Conservation (phyloP, 2,113 vertebrate genomes). For the Crypturellus undulatus region DNA sequence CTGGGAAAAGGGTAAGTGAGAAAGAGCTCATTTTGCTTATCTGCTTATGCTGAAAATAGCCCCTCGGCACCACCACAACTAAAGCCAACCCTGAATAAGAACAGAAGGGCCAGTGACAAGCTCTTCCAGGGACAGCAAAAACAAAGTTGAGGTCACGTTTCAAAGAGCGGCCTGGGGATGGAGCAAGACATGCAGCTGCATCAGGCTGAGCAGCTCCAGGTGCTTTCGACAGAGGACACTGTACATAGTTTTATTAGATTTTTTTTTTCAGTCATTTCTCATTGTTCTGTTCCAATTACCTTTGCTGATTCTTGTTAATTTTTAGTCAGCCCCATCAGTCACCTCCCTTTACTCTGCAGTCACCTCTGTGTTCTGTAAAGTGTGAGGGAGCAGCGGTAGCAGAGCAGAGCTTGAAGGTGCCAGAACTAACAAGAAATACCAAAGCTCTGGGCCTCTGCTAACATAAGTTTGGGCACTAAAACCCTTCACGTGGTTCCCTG, state of each 20-base stretch:
- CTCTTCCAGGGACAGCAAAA: not conserved
- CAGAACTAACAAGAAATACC: not conserved
- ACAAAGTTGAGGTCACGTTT: not conserved
- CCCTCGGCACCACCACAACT: not conserved
- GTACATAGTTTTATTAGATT: accelerated
- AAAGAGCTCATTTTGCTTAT: not conserved
- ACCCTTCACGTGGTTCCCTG: not conserved
- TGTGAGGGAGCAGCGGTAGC: accelerated
- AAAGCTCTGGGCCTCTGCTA: not conserved
- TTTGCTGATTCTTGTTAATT: not conserved
- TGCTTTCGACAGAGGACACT: accelerated
- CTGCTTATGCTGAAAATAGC: not conserved
- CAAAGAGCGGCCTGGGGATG: not conserved
- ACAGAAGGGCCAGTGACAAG: accelerated
- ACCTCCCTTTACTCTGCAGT: not conserved
- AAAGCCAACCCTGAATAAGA: not conserved
- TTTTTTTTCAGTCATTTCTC: not conserved
- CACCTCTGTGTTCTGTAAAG: not conserved
- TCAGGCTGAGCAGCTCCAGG: not conserved
- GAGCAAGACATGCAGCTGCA: not conserved
- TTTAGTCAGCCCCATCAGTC: not conserved
- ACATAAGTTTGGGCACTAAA: not conserved
- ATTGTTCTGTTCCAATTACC: not conserved
- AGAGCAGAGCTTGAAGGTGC: not conserved
- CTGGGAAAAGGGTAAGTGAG: not conserved